A percentile compares a stretch with the other conserved stretches of the same genome.
phyloP scores from a whole-genome alignment of 2,113 vertebrate species.

The Psittacula cyanocephala region DNA sequence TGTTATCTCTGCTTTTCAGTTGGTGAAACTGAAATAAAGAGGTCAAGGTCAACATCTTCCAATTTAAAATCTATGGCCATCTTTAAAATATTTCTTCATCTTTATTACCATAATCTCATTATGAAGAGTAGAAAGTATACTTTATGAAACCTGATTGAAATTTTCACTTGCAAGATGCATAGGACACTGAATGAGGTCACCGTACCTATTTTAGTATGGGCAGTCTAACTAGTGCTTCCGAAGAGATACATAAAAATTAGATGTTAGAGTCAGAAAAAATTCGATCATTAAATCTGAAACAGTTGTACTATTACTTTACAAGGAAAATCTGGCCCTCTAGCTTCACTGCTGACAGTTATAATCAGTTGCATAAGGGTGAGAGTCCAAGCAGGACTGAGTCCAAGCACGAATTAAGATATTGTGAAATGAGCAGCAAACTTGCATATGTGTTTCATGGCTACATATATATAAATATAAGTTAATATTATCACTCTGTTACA shows the following conservation, averaged over 20 bases:
- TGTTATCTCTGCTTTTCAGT: slow-evolving; percentile 43
- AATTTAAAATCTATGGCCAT: slow-evolving; percentile 10
- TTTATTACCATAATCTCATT: not conserved
- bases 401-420: not conserved
- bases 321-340: not conserved
- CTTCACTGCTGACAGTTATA: not conserved
- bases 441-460: not conserved
- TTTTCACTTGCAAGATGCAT: not conserved
- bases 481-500: not conserved
- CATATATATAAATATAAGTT: not conserved
- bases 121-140: not conserved
- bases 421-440: not conserved
- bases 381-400: not conserved
- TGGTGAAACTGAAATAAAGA: slow-evolving; percentile 2
- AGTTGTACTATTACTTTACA: not conserved
- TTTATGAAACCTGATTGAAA: not conserved
- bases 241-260: not conserved
- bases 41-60: not conserved
- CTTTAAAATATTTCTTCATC: not conserved
- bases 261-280: not conserved
- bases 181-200: not conserved
- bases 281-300: not conserved
- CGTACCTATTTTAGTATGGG: not conserved
- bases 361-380: not conserved
- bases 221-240: not conserved